Base-by-base conservation (phyloP, 2,113 vertebrate species). In the Crotalus tigris region DNA sequence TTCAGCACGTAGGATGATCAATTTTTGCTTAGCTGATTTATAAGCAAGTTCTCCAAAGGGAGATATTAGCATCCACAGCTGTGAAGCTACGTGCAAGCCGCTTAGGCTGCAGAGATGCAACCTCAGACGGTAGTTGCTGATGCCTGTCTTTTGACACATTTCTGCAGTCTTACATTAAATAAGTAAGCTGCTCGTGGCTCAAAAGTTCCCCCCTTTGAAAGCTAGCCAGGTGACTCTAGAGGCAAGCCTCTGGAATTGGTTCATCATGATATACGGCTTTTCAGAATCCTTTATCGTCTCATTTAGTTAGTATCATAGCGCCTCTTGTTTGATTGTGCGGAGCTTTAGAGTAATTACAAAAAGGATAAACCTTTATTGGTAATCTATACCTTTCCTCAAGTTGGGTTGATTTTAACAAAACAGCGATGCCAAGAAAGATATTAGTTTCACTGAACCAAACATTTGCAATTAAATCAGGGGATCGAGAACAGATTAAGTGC, bases 351-450 rank as follows among this genome's bases (percentile, higher is more conserved):
- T 96, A 97, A 98, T 97, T 97, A 97, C 94, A 95, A 96, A 81
- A 94, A 96, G 94, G 95, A 97, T 96, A 96, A 97, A 96, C 92
- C 49, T 95, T 94, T 97, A 97, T 96, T 97, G 96, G 92, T 94
- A 97, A 98, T 97, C 97, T 96, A 96, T 98, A 96, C 94, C 92
- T 96, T 96, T 95, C 8, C 15, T 92, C 95, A 92, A 96, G 57
- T 91, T 93, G 91, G 96, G 97, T 96, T 97, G 96, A 97, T 97
- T 97, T 97, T 97, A 96, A 97, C 91, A 94, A 93, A 96, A 97
- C 89, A 97, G 96, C 89, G 96, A 95, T 95, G 95, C 96, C 95
- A 94, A 96, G 97, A 96, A 96, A 92, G 87, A 95, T 97, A 97
- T 97, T 97, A 95, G 91, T 96, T 97, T 96, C 87, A 81, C 91